Conservation (phyloP, 2,888 invertebrate species). For the Cyclophora albipunctata region DNA sequence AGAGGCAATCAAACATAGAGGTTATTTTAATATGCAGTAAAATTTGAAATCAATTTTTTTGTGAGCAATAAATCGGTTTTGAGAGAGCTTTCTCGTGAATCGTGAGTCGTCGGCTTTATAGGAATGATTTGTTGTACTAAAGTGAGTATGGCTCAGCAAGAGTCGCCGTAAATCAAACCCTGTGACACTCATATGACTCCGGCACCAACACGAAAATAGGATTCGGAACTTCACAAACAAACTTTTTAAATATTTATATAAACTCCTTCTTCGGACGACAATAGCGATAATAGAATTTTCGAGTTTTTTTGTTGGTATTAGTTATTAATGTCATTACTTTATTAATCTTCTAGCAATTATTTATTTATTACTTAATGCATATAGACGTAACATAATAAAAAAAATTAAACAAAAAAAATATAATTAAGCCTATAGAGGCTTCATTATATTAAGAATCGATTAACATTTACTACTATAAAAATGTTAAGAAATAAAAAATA, state of each 20-base stretch:
- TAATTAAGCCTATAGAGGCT: no score
- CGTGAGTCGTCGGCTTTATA: slow-evolving; percentile 26
- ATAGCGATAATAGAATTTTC: not conserved
- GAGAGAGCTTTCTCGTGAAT: slow-evolving; percentile 53
- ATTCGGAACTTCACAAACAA: slow-evolving; percentile 13
- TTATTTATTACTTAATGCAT: no score
- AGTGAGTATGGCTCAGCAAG: slow-evolving; percentile 58
- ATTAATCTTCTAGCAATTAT: no score
- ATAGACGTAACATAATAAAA: no score
- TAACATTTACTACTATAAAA: no score
- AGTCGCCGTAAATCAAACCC: slow-evolving; percentile 59
- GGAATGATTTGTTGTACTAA: slow-evolving; percentile 57
- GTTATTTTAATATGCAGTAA: slow-evolving; percentile 72
- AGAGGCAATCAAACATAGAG: slow-evolving; percentile 60
- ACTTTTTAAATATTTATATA: slow-evolving; percentile 26
- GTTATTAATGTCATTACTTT: no score
- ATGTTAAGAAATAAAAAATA: no score
- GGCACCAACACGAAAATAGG: slow-evolving; percentile 25
- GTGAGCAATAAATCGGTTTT: slow-evolving; percentile 54
- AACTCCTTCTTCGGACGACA: slow-evolving; percentile 2
- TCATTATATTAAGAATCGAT: no score
- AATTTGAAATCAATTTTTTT: slow-evolving; percentile 69
- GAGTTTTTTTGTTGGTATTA: no score
- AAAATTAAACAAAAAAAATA: no score
- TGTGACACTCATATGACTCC: slow-evolving; percentile 38